Percentiles rank a stretch among this genome's conserved stretches.
phyloP scores from a whole-genome alignment of 1,140 invertebrate genomes.

The Aphelinus certus region DNA sequence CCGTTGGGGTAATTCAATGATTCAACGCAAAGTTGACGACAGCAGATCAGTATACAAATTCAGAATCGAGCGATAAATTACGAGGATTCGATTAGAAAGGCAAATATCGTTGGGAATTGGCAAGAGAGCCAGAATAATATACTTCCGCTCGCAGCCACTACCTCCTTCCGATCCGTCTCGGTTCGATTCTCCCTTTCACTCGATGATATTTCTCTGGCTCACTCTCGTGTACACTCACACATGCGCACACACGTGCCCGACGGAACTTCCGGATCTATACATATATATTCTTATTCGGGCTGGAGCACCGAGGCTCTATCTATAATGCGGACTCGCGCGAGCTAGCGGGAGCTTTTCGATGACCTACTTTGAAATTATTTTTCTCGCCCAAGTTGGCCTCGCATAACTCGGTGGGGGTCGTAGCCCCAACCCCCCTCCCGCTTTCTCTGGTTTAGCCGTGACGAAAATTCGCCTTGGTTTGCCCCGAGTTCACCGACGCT shows the following conservation, averaged over 20 bases:
- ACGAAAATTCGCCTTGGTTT: not conserved
- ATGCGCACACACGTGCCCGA: constrained; percentile 1
- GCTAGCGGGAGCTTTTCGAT: constrained; percentile 29
- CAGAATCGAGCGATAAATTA: constrained; percentile 37
- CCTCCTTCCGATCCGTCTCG: constrained; percentile 7
- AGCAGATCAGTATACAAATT: not conserved
- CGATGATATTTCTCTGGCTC: constrained; percentile 15
- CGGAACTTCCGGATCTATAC: not conserved
- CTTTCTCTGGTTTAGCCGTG: not conserved
- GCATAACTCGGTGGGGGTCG: not conserved
- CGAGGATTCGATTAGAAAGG: constrained; percentile 38
- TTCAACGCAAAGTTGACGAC: no score
- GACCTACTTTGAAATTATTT: constrained; percentile 40
- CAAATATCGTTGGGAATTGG: constrained; percentile 22
- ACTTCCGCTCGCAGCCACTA: constrained; percentile 6
- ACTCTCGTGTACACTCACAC: not conserved
- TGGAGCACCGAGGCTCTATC: constrained; percentile 1
- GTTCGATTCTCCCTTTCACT: not conserved
- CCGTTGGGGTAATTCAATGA: no score
- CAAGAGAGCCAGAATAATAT: constrained; percentile 8
- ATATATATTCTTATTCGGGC: constrained; percentile 28
- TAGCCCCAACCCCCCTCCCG: not conserved
- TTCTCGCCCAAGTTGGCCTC: not conserved
- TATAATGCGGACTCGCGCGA: constrained; percentile 13
- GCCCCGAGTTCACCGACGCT: no score